These are phyloP conservation scores for Archocentrus centrarchus DNA, from an alignment of 2,113 vertebrate species.

Conservation along the genomic window DNA sequence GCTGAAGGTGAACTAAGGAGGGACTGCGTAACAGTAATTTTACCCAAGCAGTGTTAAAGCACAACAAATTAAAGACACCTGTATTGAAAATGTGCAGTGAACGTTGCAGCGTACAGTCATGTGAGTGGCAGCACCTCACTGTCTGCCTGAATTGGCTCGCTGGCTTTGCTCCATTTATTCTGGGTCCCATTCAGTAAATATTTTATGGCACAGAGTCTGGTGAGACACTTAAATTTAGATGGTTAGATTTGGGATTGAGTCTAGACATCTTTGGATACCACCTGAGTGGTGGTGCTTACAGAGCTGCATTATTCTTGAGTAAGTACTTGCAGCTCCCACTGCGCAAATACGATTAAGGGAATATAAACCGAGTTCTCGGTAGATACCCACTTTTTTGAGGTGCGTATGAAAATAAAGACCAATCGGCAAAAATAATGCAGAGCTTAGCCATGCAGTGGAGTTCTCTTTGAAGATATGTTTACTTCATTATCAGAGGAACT, in stretches of 20 bases:
- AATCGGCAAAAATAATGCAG: not conserved
- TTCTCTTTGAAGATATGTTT: not conserved
- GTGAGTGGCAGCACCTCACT: not conserved
- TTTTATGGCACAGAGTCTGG: conserved; percentile 57
- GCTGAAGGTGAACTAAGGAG: not conserved
- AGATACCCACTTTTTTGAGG: not conserved
- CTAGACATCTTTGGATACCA: conserved; percentile 17
- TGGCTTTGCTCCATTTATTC: conserved; percentile 54
- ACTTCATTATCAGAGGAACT: not conserved
- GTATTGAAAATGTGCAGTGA: not conserved
- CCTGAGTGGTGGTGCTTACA: conserved; percentile 9
- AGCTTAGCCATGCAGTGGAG: not conserved
- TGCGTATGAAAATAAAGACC: not conserved
- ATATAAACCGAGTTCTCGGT: too few relatives aligned
- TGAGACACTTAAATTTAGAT: conserved; percentile 60
- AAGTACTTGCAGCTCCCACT: not conserved
- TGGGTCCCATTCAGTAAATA: conserved; percentile 64
- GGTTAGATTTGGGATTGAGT: conserved; percentile 29
- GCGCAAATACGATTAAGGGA: too few relatives aligned
- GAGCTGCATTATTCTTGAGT: not conserved
- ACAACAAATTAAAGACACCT: not conserved
- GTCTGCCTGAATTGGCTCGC: conserved; percentile 7
- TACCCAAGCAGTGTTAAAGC: not conserved
- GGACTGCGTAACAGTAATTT: not conserved
- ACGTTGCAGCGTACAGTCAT: not conserved